Percentiles rank a stretch among this genome's conserved stretches.
phyloP scores from a whole-genome alignment of 2,797 vertebrate genomes.

The Sus cebifrons region DNA sequence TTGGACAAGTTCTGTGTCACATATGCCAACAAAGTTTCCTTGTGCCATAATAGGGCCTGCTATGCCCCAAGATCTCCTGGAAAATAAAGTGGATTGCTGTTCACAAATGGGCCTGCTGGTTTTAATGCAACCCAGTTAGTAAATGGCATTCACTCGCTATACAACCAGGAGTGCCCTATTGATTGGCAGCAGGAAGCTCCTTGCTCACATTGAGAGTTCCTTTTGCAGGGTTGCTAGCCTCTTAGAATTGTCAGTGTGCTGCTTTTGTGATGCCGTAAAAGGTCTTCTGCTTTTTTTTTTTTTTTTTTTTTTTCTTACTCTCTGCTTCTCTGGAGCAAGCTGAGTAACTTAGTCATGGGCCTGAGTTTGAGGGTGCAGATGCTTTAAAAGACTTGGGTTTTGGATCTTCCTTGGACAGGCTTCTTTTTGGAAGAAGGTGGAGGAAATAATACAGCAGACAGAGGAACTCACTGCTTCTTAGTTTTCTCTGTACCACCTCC shows the following conservation, averaged over 20 bases:
- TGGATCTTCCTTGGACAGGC: not conserved
- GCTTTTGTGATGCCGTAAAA: conserved; percentile 51
- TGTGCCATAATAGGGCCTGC: conserved; percentile 20
- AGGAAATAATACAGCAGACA: not conserved
- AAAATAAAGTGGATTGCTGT: conserved; percentile 58
- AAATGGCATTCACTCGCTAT: conserved; percentile 50
- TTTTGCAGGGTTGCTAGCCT: not conserved
- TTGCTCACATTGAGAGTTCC: conserved; percentile 52
- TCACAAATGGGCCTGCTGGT: conserved; percentile 57
- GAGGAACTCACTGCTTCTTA: not conserved
- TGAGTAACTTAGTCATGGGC: conserved; percentile 35
- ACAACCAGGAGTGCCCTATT: conserved; percentile 7
- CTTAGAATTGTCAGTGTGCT: conserved; percentile 36
- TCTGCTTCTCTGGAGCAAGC: conserved; percentile 52
- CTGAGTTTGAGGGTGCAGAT: not conserved
- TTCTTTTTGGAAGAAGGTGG: not conserved
- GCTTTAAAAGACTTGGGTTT: conserved; percentile 61
- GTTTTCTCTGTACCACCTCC: not conserved
- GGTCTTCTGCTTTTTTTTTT: conserved; percentile 16
- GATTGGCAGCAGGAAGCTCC: conserved; percentile 66
- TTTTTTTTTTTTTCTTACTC: conserved; percentile 17
- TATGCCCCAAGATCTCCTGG: not conserved
- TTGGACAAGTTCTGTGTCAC: conserved; percentile 11
- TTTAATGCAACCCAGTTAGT: conserved; percentile 70
- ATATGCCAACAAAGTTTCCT: conserved; percentile 59